Conservation (phyloP, 2,888 invertebrate genomes). For the Limulus polyphemus region DNA sequence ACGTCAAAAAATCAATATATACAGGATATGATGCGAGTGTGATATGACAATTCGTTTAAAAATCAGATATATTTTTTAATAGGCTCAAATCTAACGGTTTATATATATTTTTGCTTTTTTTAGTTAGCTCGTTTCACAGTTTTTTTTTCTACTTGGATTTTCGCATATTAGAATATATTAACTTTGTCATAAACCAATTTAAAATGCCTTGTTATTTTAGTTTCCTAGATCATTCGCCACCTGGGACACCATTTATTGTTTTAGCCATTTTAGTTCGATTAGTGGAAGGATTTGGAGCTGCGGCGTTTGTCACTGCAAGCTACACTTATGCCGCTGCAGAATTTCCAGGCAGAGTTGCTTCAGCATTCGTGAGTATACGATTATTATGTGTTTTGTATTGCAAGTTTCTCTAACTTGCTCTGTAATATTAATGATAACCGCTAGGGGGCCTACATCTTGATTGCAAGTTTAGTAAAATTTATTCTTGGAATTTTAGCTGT, state of each 20-base stretch:
- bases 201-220: conserved; percentile 20
- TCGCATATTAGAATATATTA: conserved; percentile 8
- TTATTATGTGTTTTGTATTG: no score
- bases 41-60: no score
- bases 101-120: no score
- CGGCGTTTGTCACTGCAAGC: conserved; percentile 70
- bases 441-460: no score
- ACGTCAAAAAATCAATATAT: no score
- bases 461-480: no score
- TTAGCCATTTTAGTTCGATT: conserved; percentile 66
- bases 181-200: neutral
- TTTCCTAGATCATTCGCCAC: conserved; percentile 30
- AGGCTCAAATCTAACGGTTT: no score
- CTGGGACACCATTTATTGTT: conserved; percentile 55
- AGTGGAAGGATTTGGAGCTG: conserved; percentile 71
- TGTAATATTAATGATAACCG: no score
- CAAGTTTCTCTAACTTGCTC: no score
- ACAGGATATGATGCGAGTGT: no score
- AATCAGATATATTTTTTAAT: no score
- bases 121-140: neutral
- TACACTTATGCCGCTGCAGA: conserved; percentile 77
- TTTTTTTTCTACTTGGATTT: neutral
- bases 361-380: conserved; percentile 59
- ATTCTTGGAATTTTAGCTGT: no score
- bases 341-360: conserved; percentile 71